Base-by-base conservation (phyloP, 2,888 invertebrate species). In the Leptinotarsa peninsularis region DNA sequence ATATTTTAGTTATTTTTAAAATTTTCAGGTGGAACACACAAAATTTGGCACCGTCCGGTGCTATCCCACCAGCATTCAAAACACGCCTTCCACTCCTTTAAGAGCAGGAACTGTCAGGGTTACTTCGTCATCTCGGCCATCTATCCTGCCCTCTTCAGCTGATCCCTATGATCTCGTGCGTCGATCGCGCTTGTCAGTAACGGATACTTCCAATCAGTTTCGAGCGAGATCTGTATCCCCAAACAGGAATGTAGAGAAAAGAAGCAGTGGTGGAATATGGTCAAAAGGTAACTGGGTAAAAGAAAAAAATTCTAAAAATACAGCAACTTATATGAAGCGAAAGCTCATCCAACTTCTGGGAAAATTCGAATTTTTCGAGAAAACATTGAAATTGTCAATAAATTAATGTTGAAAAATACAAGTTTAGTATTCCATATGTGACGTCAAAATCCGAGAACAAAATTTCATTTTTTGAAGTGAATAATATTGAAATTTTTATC, bases 121-220 rank as follows among this genome's bases (percentile, higher is more conserved):
- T 74, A 89, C 89, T 54, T 91, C 91, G 82, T 90, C 91, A 90
- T 66, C 89, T 83, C 90, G 94, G 82, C 93, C 94, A 58, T 90
- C 92, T 50, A 93, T 94, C 80, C 87, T 94, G 71, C 93, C 93
- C 79, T 75, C 85, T 27, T 49, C 56, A n/a, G 27, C 33, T 18
- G 94, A 96, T 88, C 96, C 96, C 0, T 96, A 96, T 88, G 95
- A 96, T 87, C 90, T 94, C 80, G 94, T 96, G 94, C 91, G 96
- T 83, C 91, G 95, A 80, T 94, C 93, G 80, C 91, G 96, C 75
- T 87, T 96, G 74, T 93, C 94, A 67, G 93, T 94, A 1, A 88
- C 91, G 76, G 84, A 80, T 76, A 78, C 74, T 52, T 81, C 81
- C 54, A 72, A 69, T 81, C 85, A 88, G 80, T 87, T 87, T 58